Percentiles rank a stretch among this genome's conserved stretches.
These are phyloP conservation scores for Drosophila nikananu DNA, from an alignment of 1,140 invertebrate genomes.

Conservation along the genomic window DNA sequence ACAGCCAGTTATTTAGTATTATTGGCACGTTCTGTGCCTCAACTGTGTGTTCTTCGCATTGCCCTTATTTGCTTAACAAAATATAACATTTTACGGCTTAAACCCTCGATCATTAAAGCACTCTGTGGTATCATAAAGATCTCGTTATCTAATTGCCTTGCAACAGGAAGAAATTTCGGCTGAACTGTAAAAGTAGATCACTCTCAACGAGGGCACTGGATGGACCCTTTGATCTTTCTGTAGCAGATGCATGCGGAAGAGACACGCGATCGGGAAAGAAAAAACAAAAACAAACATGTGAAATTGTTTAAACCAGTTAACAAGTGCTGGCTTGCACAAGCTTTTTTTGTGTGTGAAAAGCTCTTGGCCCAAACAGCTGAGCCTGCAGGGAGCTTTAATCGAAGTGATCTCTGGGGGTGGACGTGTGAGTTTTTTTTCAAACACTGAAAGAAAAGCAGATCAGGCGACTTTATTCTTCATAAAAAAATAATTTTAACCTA, in stretches of 20 bases:
- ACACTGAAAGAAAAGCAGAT: slow-evolving; percentile 14
- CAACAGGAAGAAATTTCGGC: slow-evolving; percentile 19
- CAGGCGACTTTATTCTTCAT: no score
- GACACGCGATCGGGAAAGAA: slow-evolving; percentile 5
- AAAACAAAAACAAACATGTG: slow-evolving; percentile 16
- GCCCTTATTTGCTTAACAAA: slow-evolving; percentile 48
- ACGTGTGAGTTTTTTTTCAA: slow-evolving; percentile 5
- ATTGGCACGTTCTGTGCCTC: slow-evolving; percentile 49
- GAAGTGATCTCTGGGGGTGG: not conserved
- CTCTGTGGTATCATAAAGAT: slow-evolving; percentile 40
- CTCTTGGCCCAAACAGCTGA: slow-evolving; percentile 35
- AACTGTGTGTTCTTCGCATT: slow-evolving; percentile 26
- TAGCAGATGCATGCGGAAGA: slow-evolving; percentile 46
- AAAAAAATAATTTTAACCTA: no score
- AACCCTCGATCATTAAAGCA: slow-evolving; percentile 34
- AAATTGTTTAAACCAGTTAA: slow-evolving; percentile 50
- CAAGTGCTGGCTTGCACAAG: slow-evolving; percentile 22
- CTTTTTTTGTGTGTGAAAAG: slow-evolving; percentile 8
- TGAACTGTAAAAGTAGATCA: slow-evolving; percentile 30
- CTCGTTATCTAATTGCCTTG: slow-evolving; percentile 36
- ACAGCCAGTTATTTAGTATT: slow-evolving; percentile 26
- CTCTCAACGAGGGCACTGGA: slow-evolving; percentile 2
- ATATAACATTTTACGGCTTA: slow-evolving; percentile 40
- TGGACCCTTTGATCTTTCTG: slow-evolving; percentile 37
- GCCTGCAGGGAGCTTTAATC: slow-evolving; percentile 22